Conservation (phyloP, 2,113 vertebrate genomes). For the Bos indicus region DNA sequence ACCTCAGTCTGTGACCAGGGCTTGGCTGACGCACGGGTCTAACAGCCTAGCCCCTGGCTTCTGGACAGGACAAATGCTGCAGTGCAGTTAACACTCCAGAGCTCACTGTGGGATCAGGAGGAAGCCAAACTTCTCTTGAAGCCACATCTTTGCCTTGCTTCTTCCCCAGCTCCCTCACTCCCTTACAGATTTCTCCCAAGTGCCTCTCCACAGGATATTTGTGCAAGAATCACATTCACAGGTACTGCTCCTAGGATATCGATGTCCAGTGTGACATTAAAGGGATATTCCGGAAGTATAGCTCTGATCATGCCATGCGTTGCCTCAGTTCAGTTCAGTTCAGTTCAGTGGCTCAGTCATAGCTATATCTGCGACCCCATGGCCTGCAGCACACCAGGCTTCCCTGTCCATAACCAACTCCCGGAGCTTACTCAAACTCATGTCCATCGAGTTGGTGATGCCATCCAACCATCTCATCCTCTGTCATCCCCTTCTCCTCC, state of each 20-base stretch:
- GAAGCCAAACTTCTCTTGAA: not conserved
- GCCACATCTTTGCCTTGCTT: not conserved
- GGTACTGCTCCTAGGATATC: not conserved
- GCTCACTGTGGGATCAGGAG: not conserved
- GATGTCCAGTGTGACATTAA: not conserved
- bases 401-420: not conserved
- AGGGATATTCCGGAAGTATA: not conserved
- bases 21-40: not conserved
- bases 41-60: not conserved
- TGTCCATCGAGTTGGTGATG: not conserved
- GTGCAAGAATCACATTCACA: not conserved
- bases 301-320: not conserved
- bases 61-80: not conserved
- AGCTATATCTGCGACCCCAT: accelerated
- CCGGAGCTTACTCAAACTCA: not conserved
- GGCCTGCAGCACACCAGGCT: not conserved
- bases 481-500: not conserved
- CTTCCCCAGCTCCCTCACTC: not conserved
- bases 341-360: not conserved
- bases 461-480: not conserved
- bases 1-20: not conserved
- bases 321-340: not conserved
- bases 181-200: not conserved
- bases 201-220: too few species aligned
- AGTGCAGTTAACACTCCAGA: not conserved